Evolutionary conservation across 1,140 invertebrate genomes (phyloP).

Genomic region (Drosophila kanapiae): DNA sequence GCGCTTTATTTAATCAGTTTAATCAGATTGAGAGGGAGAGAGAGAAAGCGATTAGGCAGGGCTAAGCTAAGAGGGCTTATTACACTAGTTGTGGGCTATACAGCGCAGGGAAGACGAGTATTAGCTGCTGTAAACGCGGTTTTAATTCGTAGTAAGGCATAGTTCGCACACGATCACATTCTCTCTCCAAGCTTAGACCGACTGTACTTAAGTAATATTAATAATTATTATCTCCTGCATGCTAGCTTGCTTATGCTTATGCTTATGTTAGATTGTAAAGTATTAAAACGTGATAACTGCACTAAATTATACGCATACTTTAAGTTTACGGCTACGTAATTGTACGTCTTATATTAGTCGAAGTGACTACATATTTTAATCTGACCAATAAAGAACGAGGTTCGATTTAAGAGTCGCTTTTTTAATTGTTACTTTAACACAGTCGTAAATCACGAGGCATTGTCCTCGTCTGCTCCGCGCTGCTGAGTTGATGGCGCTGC

Average conservation of each 20-base stretch:
- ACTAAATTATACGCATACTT: conserved; percentile 63
- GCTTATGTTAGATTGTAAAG: conserved; percentile 66
- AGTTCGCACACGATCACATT: conserved; percentile 11
- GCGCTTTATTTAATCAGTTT: conserved; percentile 75
- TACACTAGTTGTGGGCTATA: conserved; percentile 38
- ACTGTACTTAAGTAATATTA: conserved; percentile 50
- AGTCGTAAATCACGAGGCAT: conserved; percentile 52
- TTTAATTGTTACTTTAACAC: conserved; percentile 27
- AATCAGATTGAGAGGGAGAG: conserved; percentile 47
- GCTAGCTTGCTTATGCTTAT: conserved; percentile 54
- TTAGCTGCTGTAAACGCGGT: conserved; percentile 6
- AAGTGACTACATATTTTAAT: conserved; percentile 49
- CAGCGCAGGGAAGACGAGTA: conserved; percentile 36
- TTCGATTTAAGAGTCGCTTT: conserved; percentile 40
- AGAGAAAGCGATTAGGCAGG: neutral
- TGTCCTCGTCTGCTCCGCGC: conserved; percentile 9
- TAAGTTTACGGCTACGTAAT: conserved; percentile 53
- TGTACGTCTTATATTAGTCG: conserved; percentile 60
- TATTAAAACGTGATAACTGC: conserved; percentile 81
- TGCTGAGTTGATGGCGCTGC: neutral
- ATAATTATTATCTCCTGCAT: conserved; percentile 57
- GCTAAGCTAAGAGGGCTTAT: conserved; percentile 37
- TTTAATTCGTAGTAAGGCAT: conserved; percentile 48
- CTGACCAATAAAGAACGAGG: conserved; percentile 72
- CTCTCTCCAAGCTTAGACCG: conserved; percentile 41